Percentiles rank a stretch among this genome's conserved stretches.
Conservation (phyloP, 2,888 invertebrate species). For the Melinaea menophilus region DNA sequence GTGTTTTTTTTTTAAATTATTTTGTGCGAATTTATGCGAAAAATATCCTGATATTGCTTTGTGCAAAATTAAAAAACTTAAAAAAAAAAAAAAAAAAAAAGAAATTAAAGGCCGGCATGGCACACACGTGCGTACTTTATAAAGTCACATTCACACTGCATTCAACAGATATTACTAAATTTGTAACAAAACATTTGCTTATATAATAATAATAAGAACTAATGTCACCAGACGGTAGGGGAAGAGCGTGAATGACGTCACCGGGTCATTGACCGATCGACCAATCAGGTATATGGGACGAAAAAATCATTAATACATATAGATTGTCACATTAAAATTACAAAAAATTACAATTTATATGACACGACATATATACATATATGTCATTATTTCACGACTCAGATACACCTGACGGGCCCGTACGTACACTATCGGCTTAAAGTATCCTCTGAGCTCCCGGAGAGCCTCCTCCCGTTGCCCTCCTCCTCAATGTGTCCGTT, state of each 20-base stretch:
- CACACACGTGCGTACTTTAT: neutral
- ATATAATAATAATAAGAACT: slow-evolving; percentile 9
- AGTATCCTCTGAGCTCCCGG: slow-evolving; percentile 72
- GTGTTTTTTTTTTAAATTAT: neutral
- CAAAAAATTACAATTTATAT: too few relatives aligned
- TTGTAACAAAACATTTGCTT: neutral
- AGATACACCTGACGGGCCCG: slow-evolving; percentile 11
- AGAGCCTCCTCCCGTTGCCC: slow-evolving; percentile 55
- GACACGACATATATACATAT: slow-evolving; percentile 6
- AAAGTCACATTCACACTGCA: neutral
- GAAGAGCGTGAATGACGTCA: neutral
- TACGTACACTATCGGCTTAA: slow-evolving; percentile 68
- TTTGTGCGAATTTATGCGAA: slow-evolving; percentile 3
- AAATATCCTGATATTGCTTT: neutral
- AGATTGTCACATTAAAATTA: too few relatives aligned
- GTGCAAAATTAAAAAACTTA: neutral
- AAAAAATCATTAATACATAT: too few relatives aligned
- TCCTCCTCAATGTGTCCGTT: slow-evolving; percentile 61
- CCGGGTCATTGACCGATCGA: too few relatives aligned
- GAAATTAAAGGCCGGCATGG: neutral
- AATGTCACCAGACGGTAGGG: too few relatives aligned
- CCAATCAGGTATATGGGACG: too few relatives aligned
- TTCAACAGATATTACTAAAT: neutral
- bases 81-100: too few relatives aligned
- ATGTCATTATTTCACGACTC: neutral